Conservation (phyloP, 2,888 invertebrate species). For the Hirudinaria manillensis region DNA sequence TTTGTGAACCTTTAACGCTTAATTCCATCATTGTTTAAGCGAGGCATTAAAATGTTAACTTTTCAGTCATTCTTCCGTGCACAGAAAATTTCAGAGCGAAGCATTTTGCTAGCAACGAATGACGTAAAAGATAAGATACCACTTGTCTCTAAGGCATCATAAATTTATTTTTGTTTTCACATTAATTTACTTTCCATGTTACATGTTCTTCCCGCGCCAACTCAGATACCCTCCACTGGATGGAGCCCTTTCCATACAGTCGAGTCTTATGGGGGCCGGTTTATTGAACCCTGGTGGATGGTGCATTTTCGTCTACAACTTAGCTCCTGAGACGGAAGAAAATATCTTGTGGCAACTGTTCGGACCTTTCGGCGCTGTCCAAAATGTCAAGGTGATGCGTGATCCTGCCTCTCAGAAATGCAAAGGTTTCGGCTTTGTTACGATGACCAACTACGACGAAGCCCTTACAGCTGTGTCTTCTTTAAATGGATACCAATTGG, state of each 20-base stretch:
- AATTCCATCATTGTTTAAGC: no score
- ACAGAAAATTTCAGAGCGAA: no score
- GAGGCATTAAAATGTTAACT: no score
- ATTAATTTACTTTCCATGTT: no score
- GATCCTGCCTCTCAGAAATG: slow-evolving; percentile 34
- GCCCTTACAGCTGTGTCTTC: slow-evolving; percentile 32
- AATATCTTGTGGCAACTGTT: slow-evolving; percentile 87
- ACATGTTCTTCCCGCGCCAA: no score
- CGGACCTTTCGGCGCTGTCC: slow-evolving; percentile 93
- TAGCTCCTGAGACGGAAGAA: slow-evolving; percentile 84
- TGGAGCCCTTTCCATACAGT: slow-evolving; percentile 44
- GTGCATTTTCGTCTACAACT: slow-evolving; percentile 87
- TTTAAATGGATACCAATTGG: slow-evolving; percentile 33
- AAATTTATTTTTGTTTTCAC: no score
- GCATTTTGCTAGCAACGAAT: no score
- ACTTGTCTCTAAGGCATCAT: no score
- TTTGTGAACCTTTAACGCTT: no score
- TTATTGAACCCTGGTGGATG: slow-evolving; percentile 54
- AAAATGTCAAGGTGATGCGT: slow-evolving; percentile 77
- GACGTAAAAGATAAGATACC: no score
- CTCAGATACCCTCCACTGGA: slow-evolving; percentile 19
- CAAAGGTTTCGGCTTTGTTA: slow-evolving; percentile 34
- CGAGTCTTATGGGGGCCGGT: slow-evolving; percentile 44
- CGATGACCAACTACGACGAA: slow-evolving; percentile 35
- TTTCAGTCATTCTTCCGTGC: no score